Percentiles rank a stretch among this genome's conserved stretches.
Conservation (phyloP, 2,888 invertebrate species). For the Prosapia bicincta region DNA sequence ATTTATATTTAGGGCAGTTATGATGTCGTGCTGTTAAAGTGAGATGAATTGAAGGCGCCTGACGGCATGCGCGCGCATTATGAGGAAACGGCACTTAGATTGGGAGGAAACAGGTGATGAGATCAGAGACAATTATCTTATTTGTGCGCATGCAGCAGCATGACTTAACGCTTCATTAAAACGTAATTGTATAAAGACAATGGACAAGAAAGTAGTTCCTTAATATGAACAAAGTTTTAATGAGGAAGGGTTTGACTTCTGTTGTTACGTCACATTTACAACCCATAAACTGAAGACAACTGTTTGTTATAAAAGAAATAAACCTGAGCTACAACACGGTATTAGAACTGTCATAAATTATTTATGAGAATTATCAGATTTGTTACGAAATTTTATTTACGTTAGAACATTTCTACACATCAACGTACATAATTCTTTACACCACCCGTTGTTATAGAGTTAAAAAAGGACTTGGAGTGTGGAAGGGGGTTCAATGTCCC, state of each 20-base stretch:
- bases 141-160: background rate
- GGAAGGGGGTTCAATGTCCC: too few relatives aligned
- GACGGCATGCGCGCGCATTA: background rate
- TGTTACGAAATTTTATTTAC: too few relatives aligned
- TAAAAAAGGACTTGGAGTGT: too few relatives aligned
- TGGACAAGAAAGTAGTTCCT: background rate
- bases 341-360: too few relatives aligned
- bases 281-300: too few relatives aligned
- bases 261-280: too few relatives aligned
- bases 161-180: background rate
- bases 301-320: too few relatives aligned
- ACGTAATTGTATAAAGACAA: background rate
- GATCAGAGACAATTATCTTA: background rate
- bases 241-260: background rate
- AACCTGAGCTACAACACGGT: too few relatives aligned
- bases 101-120: background rate
- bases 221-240: background rate
- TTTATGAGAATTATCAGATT: too few relatives aligned
- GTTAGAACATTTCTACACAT: too few relatives aligned
- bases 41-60: slow-evolving; percentile 2
- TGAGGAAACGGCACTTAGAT: background rate
- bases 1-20: background rate
- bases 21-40: background rate
- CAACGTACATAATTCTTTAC: too few relatives aligned
- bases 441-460: too few relatives aligned